Conservation (phyloP, 2,113 vertebrate species). For the Gallinago undulata region DNA sequence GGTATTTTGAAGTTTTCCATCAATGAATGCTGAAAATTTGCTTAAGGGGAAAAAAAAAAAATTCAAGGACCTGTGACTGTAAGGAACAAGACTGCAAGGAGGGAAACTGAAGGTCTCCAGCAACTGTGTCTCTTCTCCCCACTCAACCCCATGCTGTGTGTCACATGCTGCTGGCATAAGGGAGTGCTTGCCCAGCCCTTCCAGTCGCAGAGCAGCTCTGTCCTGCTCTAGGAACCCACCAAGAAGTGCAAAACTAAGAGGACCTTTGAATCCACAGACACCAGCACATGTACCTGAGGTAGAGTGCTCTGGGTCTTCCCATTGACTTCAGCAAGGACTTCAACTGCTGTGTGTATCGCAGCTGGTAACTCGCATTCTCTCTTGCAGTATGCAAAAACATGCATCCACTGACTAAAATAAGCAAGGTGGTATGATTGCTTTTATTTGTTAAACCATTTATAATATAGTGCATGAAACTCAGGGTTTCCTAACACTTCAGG, state of each 20-base stretch:
- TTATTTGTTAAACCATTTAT: not conserved
- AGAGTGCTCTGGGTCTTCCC: not conserved
- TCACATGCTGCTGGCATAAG: not conserved
- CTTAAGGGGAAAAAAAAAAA: not conserved
- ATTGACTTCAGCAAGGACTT: not conserved
- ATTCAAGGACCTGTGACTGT: not conserved
- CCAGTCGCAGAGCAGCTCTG: not conserved
- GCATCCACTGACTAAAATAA: not conserved
- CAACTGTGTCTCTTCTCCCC: not conserved
- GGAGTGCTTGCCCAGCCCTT: not conserved
- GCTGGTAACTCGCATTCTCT: not conserved
- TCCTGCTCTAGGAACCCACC: not conserved
- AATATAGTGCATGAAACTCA: not conserved
- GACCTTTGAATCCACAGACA: not conserved
- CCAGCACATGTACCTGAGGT: not conserved
- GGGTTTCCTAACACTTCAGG: not conserved
- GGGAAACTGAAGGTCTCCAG: not conserved
- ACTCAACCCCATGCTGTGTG: fast-evolving
- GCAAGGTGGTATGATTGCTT: not conserved
- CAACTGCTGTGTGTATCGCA: not conserved
- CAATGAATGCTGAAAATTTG: not conserved
- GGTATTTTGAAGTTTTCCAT: not conserved
- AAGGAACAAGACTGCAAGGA: not conserved
- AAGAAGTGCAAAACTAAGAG: not conserved
- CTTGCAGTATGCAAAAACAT: not conserved